phyloP scores from a whole-genome alignment of 2,113 vertebrate species.

The Eolophus roseicapilla region DNA sequence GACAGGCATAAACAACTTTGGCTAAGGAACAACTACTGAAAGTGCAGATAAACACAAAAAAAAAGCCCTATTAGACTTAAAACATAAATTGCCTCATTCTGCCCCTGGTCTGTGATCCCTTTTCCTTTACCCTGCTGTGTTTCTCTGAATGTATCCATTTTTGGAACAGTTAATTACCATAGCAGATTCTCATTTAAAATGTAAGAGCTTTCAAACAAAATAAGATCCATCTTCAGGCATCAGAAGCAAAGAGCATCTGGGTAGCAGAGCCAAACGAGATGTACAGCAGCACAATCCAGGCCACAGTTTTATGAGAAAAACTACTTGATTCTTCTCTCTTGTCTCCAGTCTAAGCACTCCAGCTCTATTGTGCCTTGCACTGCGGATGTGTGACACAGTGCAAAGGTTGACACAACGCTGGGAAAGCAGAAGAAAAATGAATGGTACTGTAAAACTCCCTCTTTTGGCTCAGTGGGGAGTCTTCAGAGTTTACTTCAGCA shows the following conservation, averaged over 20 bases:
- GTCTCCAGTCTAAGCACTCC: not conserved
- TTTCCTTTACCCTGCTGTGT: not conserved
- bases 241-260: not conserved
- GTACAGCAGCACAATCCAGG: not conserved
- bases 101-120: not conserved
- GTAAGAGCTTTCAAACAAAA: not conserved
- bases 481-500: slow-evolving; percentile 43
- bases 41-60: not conserved
- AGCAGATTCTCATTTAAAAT: slow-evolving; percentile 9
- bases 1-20: not conserved
- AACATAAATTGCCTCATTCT: not conserved
- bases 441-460: slow-evolving; percentile 11
- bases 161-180: slow-evolving; percentile 16
- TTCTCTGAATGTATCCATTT: not conserved
- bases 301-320: not conserved
- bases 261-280: not conserved
- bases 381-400: slow-evolving; percentile 51
- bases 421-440: slow-evolving; percentile 52
- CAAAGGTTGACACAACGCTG: slow-evolving; percentile 54
- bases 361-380: not conserved
- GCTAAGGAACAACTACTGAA: not conserved
- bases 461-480: slow-evolving; percentile 37
- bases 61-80: not conserved
- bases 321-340: not conserved
- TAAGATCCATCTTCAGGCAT: not conserved